Evolutionary conservation across 2,113 vertebrate species (phyloP), one percentile per base, ranked within the genome.

Genomic region (Bujurquina vittata): DNA sequence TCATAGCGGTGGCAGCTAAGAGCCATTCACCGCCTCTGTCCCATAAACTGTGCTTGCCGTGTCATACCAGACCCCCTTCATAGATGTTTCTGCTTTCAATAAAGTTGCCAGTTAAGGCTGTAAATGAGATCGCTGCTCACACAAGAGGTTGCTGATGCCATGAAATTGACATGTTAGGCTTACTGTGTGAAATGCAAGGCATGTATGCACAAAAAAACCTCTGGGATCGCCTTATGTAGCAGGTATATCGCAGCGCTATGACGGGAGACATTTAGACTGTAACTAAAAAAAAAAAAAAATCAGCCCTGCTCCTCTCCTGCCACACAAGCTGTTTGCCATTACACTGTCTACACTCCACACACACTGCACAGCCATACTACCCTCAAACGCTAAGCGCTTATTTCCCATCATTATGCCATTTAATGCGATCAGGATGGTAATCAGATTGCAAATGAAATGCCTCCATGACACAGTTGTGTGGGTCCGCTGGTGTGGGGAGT

Each of bases 391-490:
- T 96, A 96, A 97, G 95, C 95, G 40, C 87, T 85, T 95, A 93
- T 95, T 95, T 96, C 94, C 92, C 93, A 94, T 95, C 93, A 94
- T 93, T 94, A 94, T 96, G 94, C 88, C 84, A 72, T 93, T 96
- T 96, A 96, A 96, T 95, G 94, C 94, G 95, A 96, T 97, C 95
- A 96, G 93, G 91, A 92, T 91, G 88, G 84, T 97, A 97, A 97
- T 97, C 96, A 95, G 96, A 96, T 97, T 96, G 93, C 87, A 86
- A 89, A 91, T 91, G 90, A 93, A 96, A 95, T 95, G 83, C 95
- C 92, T 93, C 88, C 90, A 87, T 95, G 95, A 93, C 94, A 95
- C 92, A 95, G 85, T 94, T 95, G 90, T 90, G 80, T 85, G 79
- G 83, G 75, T 84, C 55, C 61, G 80, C 55, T 85, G 86, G 75